phyloP scores from a whole-genome alignment of 2,888 invertebrate genomes.

The Cantharis rufa region DNA sequence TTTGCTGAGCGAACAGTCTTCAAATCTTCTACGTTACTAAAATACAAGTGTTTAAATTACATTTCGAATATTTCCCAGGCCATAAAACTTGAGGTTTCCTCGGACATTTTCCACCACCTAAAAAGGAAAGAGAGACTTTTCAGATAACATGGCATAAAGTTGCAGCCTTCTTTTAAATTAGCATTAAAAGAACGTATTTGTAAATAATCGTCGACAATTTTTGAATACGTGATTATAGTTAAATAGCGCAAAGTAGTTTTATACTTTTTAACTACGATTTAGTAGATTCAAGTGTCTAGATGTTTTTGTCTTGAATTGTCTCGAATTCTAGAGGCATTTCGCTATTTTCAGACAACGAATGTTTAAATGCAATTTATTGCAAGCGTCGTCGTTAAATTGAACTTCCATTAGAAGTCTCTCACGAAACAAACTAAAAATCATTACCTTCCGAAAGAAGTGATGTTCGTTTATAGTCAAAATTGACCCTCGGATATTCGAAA shows the following conservation, averaged over 20 bases:
- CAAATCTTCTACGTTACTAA: constrained; percentile 17
- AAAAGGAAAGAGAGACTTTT: constrained; percentile 3
- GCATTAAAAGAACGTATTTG: constrained; percentile 8
- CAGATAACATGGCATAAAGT: constrained; percentile 13
- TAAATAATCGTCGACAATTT: constrained; percentile 24
- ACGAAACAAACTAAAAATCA: constrained; percentile 9
- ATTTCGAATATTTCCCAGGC: constrained; percentile 12
- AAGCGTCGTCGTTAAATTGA: constrained; percentile 1
- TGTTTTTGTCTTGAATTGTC: constrained; percentile 8
- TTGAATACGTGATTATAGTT: constrained; percentile 14
- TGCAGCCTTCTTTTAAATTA: constrained; percentile 16
- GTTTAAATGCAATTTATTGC: constrained; percentile 3
- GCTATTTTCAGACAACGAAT: constrained; percentile 5
- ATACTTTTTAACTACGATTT: constrained; percentile 16
- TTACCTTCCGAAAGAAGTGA: constrained; percentile 4
- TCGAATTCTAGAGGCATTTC: neutral
- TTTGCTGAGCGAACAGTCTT: constrained; percentile 18
- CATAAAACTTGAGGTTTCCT: constrained; percentile 1
- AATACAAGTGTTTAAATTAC: constrained; percentile 27
- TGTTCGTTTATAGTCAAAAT: neutral
- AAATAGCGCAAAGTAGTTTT: constrained; percentile 20
- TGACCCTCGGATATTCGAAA: neutral
- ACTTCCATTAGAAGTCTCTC: neutral
- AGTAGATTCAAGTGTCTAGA: constrained; percentile 2
- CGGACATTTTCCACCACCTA: neutral